Conservation (phyloP, 1,140 invertebrate species). For the Portunus trituberculatus region DNA sequence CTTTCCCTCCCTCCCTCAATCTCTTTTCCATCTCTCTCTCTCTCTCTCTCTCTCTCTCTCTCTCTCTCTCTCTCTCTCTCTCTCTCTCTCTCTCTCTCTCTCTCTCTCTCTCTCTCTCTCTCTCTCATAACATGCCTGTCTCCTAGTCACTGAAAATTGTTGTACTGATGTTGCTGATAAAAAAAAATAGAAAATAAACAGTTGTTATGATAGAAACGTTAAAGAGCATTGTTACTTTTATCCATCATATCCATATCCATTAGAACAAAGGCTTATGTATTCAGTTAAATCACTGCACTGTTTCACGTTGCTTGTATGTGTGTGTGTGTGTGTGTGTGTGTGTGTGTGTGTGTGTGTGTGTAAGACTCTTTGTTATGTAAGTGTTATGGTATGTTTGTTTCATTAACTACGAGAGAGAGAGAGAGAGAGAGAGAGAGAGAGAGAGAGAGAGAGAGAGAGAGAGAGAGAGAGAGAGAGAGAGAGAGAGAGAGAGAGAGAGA, state of each 20-base stretch:
- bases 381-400: neutral
- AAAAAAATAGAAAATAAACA: neutral
- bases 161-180: neutral
- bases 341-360: neutral
- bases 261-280: neutral
- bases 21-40: no score
- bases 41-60: no score
- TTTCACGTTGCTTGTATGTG: neutral
- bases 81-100: no score
- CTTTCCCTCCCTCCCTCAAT: no score
- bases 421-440: neutral
- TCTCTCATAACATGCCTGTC: no score
- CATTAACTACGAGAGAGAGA: neutral
- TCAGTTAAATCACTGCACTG: neutral
- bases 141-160: no score
- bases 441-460: neutral
- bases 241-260: neutral
- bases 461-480: neutral
- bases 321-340: constrained; percentile 17
- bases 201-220: neutral
- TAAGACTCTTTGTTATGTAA: neutral
- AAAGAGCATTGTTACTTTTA: neutral
- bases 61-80: no score
- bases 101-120: no score
- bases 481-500: neutral